phyloP scores from a whole-genome alignment of 2,888 invertebrate species.

The Tribolium freemani region DNA sequence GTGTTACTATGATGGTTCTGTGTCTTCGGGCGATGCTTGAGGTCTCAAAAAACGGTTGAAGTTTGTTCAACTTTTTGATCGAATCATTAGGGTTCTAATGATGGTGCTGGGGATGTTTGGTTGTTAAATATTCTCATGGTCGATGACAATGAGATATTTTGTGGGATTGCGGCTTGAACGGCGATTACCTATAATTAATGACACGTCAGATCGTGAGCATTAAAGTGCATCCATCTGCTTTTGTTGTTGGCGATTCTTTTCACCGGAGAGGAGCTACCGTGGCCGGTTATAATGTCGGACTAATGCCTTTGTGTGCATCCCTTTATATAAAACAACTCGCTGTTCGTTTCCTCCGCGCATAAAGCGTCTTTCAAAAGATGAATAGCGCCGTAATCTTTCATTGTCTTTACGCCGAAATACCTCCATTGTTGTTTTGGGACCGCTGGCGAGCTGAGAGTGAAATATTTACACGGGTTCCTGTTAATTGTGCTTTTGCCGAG shows the following conservation, averaged over 20 bases:
- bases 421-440: conserved; percentile 19
- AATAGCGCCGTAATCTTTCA: conserved; percentile 25
- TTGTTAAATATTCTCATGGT: conserved; percentile 45
- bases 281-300: conserved; percentile 60
- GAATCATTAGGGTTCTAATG: conserved; percentile 30
- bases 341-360: conserved; percentile 53
- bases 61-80: conserved; percentile 23
- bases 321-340: conserved; percentile 60
- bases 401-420: conserved; percentile 35
- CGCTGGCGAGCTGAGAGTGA: neutral
- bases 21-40: neutral
- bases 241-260: conserved; percentile 63
- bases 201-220: conserved; percentile 65
- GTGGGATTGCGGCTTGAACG: conserved; percentile 56
- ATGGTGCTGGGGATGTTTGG: conserved; percentile 11
- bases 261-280: conserved; percentile 55
- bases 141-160: conserved; percentile 60
- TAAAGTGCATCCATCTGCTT: conserved; percentile 65
- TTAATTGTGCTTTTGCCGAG: conserved; percentile 54
- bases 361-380: conserved; percentile 10
- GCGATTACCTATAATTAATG: conserved; percentile 67
- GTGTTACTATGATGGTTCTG: neutral
- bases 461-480: conserved; percentile 38
- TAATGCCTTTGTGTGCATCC: conserved; percentile 62
- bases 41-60: conserved; percentile 1